Evolutionary conservation across 2,113 vertebrate species (phyloP).

Genomic region (Erythrocercus mccallii): DNA sequence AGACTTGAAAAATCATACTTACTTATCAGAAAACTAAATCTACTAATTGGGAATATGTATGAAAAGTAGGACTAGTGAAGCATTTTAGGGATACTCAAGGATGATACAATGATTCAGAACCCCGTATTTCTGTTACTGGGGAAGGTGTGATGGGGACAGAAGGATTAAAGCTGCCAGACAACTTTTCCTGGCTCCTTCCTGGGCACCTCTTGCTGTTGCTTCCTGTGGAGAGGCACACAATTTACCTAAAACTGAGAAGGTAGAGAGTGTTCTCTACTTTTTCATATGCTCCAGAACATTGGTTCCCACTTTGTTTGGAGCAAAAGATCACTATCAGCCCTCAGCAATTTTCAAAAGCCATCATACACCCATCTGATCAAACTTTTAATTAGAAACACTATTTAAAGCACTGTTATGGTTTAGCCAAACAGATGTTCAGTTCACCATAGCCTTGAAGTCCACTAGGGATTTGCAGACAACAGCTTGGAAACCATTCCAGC

Average conservation of each 20-base stretch:
- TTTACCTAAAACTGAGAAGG: not conserved
- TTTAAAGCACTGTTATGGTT: not conserved
- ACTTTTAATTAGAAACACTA: not conserved
- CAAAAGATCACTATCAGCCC: not conserved
- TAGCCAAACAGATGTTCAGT: not conserved
- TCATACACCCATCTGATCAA: not conserved
- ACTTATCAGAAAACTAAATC: not conserved
- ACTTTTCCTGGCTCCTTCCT: not conserved
- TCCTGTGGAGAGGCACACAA: not conserved
- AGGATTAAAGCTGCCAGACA: not conserved
- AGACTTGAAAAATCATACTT: not conserved
- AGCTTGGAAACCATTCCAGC: not conserved
- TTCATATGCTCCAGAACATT: not conserved
- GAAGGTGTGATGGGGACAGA: accelerated
- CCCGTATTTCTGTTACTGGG: not conserved
- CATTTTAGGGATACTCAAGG: not conserved
- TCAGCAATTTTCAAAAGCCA: not conserved
- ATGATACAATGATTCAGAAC: not conserved
- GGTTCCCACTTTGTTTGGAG: not conserved
- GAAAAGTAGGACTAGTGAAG: not conserved
- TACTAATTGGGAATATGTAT: not conserved
- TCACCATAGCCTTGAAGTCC: not conserved
- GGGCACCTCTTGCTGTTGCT: not conserved
- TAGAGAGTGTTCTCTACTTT: not conserved
- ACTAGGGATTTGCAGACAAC: not conserved